These are phyloP conservation scores for Nomada fabriciana DNA, from an alignment of 2,888 invertebrate species.

Conservation along the genomic window DNA sequence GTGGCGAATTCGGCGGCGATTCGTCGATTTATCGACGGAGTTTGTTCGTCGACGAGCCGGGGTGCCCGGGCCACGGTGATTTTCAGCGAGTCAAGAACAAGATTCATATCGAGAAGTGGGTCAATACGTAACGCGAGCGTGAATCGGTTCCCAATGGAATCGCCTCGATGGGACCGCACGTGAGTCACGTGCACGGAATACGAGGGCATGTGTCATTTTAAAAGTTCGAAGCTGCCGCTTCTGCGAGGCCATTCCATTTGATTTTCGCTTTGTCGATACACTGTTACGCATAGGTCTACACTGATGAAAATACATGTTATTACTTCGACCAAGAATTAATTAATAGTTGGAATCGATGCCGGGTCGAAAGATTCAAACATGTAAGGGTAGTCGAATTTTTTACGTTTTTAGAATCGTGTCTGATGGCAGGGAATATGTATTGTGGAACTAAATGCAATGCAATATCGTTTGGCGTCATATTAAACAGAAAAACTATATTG, in stretches of 20 bases:
- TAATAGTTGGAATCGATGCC: slow-evolving; percentile 29
- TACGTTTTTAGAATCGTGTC: too few species aligned
- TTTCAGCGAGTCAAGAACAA: slow-evolving; percentile 64
- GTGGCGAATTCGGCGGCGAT: slow-evolving; percentile 53
- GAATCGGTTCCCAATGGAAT: slow-evolving; percentile 69
- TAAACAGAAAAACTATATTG: too few species aligned
- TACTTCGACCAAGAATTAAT: slow-evolving; percentile 53
- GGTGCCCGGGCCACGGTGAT: slow-evolving; percentile 52
- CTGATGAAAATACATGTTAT: slow-evolving; percentile 29
- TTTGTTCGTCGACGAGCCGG: slow-evolving; percentile 58
- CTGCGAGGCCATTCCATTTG: slow-evolving; percentile 54
- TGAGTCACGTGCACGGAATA: slow-evolving; percentile 68
- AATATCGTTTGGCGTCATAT: too few species aligned
- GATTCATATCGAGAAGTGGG: slow-evolving; percentile 75
- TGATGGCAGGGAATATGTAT: too few species aligned
- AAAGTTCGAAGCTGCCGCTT: slow-evolving; percentile 51
- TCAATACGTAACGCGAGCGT: slow-evolving; percentile 74
- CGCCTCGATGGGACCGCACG: slow-evolving; percentile 26
- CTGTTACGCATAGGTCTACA: slow-evolving; percentile 2
- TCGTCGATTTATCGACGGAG: slow-evolving; percentile 67
- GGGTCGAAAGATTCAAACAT: slow-evolving; percentile 6
- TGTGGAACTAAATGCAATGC: too few species aligned
- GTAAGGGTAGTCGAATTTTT: too few species aligned
- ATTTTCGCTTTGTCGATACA: slow-evolving; percentile 51
- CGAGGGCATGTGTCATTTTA: slow-evolving; percentile 68